Percentiles rank a stretch among this genome's conserved stretches.
Evolutionary conservation across 2,113 vertebrate genomes (phyloP).

Genomic region (Kryptolebias marmoratus): DNA sequence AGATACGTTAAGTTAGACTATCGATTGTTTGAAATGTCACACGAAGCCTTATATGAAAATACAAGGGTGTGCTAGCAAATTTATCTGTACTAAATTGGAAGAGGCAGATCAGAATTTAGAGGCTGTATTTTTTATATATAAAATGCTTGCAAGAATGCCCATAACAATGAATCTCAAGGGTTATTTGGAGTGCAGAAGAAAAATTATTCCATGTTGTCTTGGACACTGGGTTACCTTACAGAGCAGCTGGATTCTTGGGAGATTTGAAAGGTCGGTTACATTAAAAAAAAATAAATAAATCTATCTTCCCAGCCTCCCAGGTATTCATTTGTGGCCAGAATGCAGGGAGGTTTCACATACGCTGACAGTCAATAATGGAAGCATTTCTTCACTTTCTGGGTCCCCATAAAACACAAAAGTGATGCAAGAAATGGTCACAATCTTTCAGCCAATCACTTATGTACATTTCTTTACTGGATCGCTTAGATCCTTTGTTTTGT

Average conservation of each 20-base stretch:
- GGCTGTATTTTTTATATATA: not conserved
- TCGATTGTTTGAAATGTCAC: slow-evolving; percentile 65
- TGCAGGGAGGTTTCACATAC: not conserved
- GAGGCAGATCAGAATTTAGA: slow-evolving; percentile 28
- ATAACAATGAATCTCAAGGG: not conserved
- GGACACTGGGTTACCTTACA: not conserved
- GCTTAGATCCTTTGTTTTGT: not conserved
- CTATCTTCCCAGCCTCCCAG: not conserved
- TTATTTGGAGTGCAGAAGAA: not conserved
- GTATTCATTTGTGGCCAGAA: not conserved
- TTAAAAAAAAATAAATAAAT: not conserved
- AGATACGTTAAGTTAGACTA: slow-evolving; percentile 42
- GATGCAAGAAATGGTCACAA: no score
- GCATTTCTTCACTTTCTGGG: not conserved
- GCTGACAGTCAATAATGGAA: no score
- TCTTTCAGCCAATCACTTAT: not conserved
- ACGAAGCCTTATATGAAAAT: slow-evolving; percentile 17
- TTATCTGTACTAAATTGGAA: slow-evolving; percentile 30
- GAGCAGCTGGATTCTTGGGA: not conserved
- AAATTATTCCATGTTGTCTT: not conserved
- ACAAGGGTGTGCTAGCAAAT: slow-evolving; percentile 26
- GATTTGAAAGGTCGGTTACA: not conserved
- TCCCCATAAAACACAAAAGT: not conserved
- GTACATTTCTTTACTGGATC: not conserved
- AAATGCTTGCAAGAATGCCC: not conserved